Evolutionary conservation across 2,888 invertebrate genomes (phyloP), one percentile per base, ranked within the genome.

Genomic region (Anthophora plumipes): DNA sequence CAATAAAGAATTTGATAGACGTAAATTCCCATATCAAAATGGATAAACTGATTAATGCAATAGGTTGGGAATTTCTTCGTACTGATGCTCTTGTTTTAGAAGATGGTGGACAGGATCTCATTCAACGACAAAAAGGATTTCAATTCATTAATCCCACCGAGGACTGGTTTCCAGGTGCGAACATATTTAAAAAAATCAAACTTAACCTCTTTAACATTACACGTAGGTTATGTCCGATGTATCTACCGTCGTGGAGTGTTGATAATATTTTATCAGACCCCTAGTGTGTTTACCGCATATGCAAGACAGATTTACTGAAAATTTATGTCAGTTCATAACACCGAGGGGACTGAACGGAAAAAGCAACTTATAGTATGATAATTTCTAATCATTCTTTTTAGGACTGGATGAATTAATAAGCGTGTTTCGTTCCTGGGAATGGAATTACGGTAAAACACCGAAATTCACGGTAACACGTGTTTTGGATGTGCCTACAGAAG

Each of bases 401-500:
- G 97, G 98, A 89, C 95, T 98, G 41, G 95, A 95, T 12, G 95
- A 96, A 88, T 94, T 97, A 75, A 95, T 95, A 74, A 94, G 95
- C 52, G 95, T 96, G 80, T 95, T 97, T 67, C 93, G 94, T 83
- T 96, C 96, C 39, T 98, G 98, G 98, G 96, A 98, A 77, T 98
- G 98, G 98, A 96, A 96, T 82, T 97, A 95, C 92, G 98, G 98
- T 0, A 96, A 96, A 92, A 97, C 98, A 0, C 99, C 98, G 0
- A 95, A 96, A 85, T 98, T 98, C 93, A 95, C 95, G 0, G 96
- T 97, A 22, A 95, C 95, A 77, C 95, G 96, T 48, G 93, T 95
- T 0, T 95, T 96, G 91, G 95, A 95, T 7, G 94, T 96, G 4
- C 95, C 96, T 0, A 91, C 93, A 0, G 75, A 72, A 4, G 87